These are phyloP conservation scores for Leptestheria dahalacensis DNA, from an alignment of 1,140 invertebrate genomes.

Conservation along the genomic window DNA sequence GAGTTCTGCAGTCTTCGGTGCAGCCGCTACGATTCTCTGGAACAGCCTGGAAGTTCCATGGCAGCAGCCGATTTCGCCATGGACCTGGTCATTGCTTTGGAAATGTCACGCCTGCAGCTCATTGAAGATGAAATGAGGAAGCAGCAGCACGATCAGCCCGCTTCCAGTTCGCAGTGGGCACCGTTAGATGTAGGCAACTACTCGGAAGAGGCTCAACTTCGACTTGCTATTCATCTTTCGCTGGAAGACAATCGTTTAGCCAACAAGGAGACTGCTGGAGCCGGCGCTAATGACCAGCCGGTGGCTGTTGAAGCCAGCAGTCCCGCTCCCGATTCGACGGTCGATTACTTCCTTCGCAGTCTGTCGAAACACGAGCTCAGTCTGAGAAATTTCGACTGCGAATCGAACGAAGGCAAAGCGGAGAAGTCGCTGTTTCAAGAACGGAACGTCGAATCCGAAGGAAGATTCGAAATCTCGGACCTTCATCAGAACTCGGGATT, in stretches of 20 bases:
- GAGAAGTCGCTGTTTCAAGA: constrained; percentile 17
- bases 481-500: constrained; percentile 32
- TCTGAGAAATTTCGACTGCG: constrained; percentile 14
- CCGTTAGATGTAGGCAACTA: background rate
- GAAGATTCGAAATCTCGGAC: constrained; percentile 36
- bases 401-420: constrained; percentile 17
- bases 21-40: constrained; percentile 22
- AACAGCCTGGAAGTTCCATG: background rate
- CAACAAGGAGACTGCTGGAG: background rate
- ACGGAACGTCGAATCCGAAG: constrained; percentile 29
- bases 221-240: constrained; percentile 33
- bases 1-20: constrained; percentile 37
- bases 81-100: constrained; percentile 48
- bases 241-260: constrained; percentile 27
- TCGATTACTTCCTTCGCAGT: constrained; percentile 38
- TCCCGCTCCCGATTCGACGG: constrained; percentile 31
- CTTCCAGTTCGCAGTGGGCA: background rate
- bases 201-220: constrained; percentile 31
- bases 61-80: constrained; percentile 38
- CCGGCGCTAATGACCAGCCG: constrained; percentile 6
- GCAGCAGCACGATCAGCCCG: constrained; percentile 17
- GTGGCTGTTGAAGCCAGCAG: background rate
- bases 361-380: constrained; percentile 27
- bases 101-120: constrained; percentile 55
- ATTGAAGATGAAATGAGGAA: constrained; percentile 38